Percentiles rank a stretch among this genome's conserved stretches.
These are phyloP conservation scores for Elachura formosa DNA, from an alignment of 2,113 vertebrate species.

Conservation along the genomic window DNA sequence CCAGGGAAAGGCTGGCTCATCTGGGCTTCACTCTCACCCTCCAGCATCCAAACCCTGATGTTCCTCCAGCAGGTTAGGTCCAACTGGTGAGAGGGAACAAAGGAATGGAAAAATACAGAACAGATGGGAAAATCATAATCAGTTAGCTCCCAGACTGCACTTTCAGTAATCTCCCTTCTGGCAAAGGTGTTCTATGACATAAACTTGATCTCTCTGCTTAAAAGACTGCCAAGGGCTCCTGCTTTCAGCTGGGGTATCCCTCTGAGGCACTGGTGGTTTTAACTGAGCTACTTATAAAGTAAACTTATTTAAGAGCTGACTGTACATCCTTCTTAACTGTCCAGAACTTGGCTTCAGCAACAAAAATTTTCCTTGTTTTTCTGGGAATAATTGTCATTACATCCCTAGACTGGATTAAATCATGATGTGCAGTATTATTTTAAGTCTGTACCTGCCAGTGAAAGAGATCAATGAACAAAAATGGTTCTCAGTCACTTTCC, in stretches of 20 bases:
- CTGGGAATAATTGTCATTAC: not conserved
- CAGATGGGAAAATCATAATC: not conserved
- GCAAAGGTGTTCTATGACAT: not conserved
- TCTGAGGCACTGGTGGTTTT: not conserved
- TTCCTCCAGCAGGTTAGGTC: not conserved
- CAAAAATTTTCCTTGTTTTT: not conserved
- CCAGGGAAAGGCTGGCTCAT: not conserved
- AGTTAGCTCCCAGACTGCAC: not conserved
- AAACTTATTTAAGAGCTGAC: not conserved
- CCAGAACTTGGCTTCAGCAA: not conserved
- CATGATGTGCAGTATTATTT: not conserved
- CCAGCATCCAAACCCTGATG: not conserved
- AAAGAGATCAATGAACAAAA: not conserved
- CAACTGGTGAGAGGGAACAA: not conserved
- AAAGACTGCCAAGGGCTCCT: not conserved
- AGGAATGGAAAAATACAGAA: not conserved
- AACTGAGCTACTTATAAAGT: not conserved
- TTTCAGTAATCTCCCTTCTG: not conserved
- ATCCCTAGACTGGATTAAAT: not conserved
- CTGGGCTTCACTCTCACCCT: not conserved
- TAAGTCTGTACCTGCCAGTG: not conserved
- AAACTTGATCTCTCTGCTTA: slow-evolving; percentile 2
- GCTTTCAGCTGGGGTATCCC: not conserved
- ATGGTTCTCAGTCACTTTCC: not conserved
- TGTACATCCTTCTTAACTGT: not conserved